These are phyloP conservation scores for Catharus fuscescens DNA, from an alignment of 2,113 vertebrate species.

Conservation along the genomic window DNA sequence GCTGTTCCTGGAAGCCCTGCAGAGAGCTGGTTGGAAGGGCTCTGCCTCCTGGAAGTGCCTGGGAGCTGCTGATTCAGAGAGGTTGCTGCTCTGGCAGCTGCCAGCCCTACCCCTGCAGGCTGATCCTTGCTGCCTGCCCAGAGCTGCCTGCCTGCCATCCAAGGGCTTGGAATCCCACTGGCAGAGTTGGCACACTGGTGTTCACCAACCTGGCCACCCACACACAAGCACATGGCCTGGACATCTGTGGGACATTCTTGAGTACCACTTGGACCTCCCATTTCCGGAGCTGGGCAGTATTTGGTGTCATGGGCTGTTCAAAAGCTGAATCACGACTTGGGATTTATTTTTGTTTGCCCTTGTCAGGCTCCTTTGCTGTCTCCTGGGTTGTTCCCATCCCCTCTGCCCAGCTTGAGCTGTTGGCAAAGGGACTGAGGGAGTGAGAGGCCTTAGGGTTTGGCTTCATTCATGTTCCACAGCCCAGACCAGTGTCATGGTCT, in stretches of 20 bases:
- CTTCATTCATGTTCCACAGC: neutral
- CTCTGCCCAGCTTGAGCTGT: neutral
- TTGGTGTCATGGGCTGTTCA: neutral
- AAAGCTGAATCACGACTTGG: neutral
- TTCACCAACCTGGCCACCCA: neutral
- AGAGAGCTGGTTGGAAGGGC: neutral
- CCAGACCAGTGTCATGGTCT: neutral
- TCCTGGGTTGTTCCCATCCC: neutral
- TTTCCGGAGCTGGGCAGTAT: neutral
- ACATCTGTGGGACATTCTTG: neutral
- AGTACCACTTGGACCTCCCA: fast-evolving
- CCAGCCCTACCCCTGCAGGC: neutral
- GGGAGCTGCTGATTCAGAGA: neutral
- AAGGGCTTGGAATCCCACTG: fast-evolving
- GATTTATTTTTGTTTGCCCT: neutral
- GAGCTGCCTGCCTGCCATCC: neutral
- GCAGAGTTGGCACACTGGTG: neutral
- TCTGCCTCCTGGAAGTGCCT: neutral
- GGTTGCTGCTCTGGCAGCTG: neutral
- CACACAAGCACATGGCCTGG: fast-evolving
- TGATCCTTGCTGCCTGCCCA: neutral
- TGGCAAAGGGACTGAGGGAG: neutral
- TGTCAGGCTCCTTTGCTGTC: neutral
- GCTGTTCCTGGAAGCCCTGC: neutral
- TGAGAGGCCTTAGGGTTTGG: neutral